These are phyloP conservation scores for Phragmatobia fuliginosa DNA, from an alignment of 2,888 invertebrate species.

Conservation along the genomic window DNA sequence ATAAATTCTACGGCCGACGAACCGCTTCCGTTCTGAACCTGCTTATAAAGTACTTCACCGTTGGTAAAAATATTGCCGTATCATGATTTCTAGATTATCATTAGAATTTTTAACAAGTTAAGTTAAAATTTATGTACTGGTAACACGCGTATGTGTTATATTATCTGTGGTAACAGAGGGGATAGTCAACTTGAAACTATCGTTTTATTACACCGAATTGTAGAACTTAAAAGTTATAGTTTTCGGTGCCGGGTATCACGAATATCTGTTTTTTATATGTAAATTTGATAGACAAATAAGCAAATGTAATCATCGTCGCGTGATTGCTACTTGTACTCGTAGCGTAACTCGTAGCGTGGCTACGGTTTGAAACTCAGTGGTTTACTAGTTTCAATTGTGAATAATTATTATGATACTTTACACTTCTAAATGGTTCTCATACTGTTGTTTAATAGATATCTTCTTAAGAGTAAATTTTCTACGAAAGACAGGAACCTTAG, in stretches of 20 bases:
- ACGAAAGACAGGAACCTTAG: too few species aligned
- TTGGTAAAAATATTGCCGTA: slow-evolving; percentile 61
- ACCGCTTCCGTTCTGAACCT: slow-evolving; percentile 76
- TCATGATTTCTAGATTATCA: slow-evolving; percentile 58
- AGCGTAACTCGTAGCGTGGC: neutral
- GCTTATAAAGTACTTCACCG: slow-evolving; percentile 67
- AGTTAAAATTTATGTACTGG: slow-evolving; percentile 37
- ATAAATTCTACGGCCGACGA: slow-evolving; percentile 76
- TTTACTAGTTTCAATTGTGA: too few species aligned
- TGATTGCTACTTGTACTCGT: neutral
- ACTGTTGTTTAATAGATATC: neutral
- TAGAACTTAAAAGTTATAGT: neutral
- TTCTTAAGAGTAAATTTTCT: neutral
- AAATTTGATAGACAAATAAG: neutral
- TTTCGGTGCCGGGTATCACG: neutral
- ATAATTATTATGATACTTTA: too few species aligned
- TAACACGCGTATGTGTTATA: slow-evolving; percentile 44
- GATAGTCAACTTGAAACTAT: slow-evolving; percentile 26
- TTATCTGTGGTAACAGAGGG: slow-evolving; percentile 37
- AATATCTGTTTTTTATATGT: neutral
- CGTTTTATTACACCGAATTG: neutral
- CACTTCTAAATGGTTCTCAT: neutral
- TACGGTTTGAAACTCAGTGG: neutral
- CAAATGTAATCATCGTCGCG: neutral
- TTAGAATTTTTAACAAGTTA: slow-evolving; percentile 48